phyloP scores from a whole-genome alignment of 2,888 invertebrate species.

The Oxycera nigricornis region DNA sequence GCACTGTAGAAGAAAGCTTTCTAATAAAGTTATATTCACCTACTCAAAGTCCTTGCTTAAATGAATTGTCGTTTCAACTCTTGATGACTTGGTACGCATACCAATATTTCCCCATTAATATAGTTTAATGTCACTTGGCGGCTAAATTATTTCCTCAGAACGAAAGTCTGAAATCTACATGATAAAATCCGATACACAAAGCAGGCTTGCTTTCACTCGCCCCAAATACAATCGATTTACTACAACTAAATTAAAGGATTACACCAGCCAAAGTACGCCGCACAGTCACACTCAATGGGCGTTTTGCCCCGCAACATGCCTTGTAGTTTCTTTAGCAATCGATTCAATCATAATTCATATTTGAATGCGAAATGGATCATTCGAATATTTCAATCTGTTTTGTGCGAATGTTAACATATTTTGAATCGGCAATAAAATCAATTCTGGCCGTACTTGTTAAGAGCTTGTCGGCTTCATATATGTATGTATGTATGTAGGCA shows the following conservation, averaged over 20 bases:
- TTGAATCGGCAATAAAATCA: constrained; percentile 45
- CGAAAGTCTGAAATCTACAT: no score
- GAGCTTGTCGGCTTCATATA: constrained; percentile 1
- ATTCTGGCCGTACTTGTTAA: constrained; percentile 37
- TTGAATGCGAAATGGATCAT: constrained; percentile 31
- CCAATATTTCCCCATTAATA: no score
- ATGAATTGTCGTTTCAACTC: no score
- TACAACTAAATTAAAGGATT: constrained; percentile 37
- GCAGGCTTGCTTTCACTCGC: constrained; percentile 9
- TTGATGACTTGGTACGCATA: no score
- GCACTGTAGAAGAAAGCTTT: no score
- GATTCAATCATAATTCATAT: constrained; percentile 26
- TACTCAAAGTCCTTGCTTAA: no score
- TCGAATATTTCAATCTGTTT: constrained; percentile 47
- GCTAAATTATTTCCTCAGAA: no score
- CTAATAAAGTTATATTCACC: no score
- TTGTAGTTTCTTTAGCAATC: constrained; percentile 1
- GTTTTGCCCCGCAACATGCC: constrained; percentile 17
- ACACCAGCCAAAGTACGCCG: constrained; percentile 28
- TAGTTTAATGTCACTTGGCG: no score
- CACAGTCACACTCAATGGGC: constrained; percentile 9
- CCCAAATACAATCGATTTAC: constrained; percentile 2
- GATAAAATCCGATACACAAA: no score
- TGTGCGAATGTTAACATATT: constrained; percentile 46
- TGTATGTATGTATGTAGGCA: neutral